Percentiles rank a stretch among this genome's conserved stretches.
phyloP scores from a whole-genome alignment of 2,888 invertebrate species.

The Sminthurides aquaticus region DNA sequence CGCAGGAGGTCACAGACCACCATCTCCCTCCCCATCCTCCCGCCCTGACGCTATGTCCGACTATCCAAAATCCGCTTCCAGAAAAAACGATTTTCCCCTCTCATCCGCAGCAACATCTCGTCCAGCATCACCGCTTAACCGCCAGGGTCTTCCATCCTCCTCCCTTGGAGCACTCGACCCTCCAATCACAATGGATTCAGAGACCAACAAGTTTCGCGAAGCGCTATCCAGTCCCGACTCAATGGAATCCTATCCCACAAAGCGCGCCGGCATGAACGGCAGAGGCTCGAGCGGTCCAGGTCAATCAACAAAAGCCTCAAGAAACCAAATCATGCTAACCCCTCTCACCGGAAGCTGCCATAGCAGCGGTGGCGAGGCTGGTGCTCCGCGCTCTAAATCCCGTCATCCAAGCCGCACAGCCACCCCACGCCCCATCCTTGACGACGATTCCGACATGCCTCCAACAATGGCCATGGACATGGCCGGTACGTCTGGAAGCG shows the following conservation, averaged over 20 bases:
- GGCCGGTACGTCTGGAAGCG: not conserved
- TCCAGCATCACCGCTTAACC: not conserved
- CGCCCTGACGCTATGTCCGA: not conserved
- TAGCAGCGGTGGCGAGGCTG: not conserved
- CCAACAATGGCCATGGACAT: not conserved
- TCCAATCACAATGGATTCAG: not conserved
- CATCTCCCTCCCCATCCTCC: not conserved
- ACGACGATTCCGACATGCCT: constrained; percentile 13
- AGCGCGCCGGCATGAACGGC: not conserved
- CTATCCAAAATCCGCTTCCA: constrained; percentile 1
- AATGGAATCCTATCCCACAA: not conserved
- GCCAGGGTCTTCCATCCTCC: not conserved
- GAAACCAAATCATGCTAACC: not conserved
- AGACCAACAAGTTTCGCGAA: not conserved
- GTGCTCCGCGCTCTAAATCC: not conserved
- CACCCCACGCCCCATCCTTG: constrained; percentile 15
- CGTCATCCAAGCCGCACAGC: constrained; percentile 3
- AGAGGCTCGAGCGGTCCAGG: not conserved
- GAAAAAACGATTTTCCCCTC: too few species aligned
- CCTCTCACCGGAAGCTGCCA: not conserved
- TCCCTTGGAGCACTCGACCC: not conserved
- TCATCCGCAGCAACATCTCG: too few species aligned
- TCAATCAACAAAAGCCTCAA: not conserved
- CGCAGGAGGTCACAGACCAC: not conserved
- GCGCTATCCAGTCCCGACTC: not conserved